A percentile compares a stretch with the other conserved stretches of the same genome.
These are phyloP conservation scores for Harmothoe impar DNA, from an alignment of 2,888 invertebrate genomes.

Conservation along the genomic window DNA sequence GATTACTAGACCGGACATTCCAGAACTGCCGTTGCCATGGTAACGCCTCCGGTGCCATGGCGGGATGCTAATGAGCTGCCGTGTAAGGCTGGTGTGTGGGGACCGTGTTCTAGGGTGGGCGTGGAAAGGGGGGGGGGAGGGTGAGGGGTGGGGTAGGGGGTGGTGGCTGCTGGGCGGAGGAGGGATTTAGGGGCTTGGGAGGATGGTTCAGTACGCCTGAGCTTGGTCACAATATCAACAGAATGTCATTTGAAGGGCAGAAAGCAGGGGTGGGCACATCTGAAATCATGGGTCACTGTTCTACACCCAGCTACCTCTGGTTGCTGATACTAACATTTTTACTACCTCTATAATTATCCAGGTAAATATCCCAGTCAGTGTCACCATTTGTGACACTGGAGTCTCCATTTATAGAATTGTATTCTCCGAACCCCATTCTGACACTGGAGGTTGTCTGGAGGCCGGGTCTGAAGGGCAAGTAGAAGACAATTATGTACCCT, in stretches of 20 bases:
- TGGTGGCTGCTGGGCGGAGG: neutral
- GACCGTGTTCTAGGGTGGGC: neutral
- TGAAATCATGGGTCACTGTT: too few relatives aligned
- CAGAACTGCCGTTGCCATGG: slow-evolving; percentile 28
- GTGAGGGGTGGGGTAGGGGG: neutral
- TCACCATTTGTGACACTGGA: too few relatives aligned
- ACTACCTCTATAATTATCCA: too few relatives aligned
- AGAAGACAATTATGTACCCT: too few relatives aligned
- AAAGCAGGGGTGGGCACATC: too few relatives aligned
- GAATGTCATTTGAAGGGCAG: slow-evolving; percentile 19
- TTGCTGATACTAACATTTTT: too few relatives aligned
- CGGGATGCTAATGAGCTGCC: neutral
- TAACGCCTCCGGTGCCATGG: slow-evolving; percentile 8
- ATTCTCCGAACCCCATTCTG: too few relatives aligned
- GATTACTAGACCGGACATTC: neutral
- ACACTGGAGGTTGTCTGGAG: too few relatives aligned
- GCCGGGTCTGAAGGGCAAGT: too few relatives aligned
- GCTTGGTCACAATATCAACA: neutral
- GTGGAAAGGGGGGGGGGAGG: neutral
- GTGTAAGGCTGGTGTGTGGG: neutral
- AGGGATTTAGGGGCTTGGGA: neutral
- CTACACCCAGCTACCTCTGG: too few relatives aligned
- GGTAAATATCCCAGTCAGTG: too few relatives aligned
- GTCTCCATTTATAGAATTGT: too few relatives aligned
- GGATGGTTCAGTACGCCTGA: neutral